Base-by-base conservation (phyloP, 1,140 invertebrate species). In the Manduca sexta region DNA sequence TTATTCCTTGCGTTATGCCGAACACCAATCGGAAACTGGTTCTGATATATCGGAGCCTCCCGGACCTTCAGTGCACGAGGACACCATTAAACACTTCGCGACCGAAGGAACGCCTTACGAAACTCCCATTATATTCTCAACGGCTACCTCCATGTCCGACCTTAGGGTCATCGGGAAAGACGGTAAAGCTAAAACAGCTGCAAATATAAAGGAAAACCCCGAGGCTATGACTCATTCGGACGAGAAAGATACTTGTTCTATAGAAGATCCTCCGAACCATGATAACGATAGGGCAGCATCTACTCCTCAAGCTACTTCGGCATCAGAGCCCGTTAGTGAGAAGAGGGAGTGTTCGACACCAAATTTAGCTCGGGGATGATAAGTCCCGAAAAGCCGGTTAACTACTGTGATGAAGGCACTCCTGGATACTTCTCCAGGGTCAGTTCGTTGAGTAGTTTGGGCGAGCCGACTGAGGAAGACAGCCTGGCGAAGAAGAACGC, bases 71-170 rank as follows among this genome's bases (percentile, higher is more conserved):
- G 83, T 87, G 18, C 88, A 90, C 49, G 93, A 94, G 52, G 96
- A 97, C 74, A 93, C 94, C 0, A 89, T 97, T 1, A 96, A 94
- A 69, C 97, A 95, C 47, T 98, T 97, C 71, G 97, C 92, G 66
- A 97, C 95, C 0, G 97, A 98, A 86, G 96, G 94, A 8, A 98
- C 95, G 0, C 95, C 95, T 0, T 91, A 94, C 59, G 94, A 94
- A 53, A 95, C 94, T 2, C 95, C 95, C 0, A 88, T 93, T 29
- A 94, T 93, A 70, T 95, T 94, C 57, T 97, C 95, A 0, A 95
- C 93, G 37, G 93, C 96, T 0, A 94, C 95, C 0, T 98, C 96
- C 1, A 91, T 96, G 66, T 95, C 92, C 0, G 96, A 98, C 86
- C 82, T 97, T 8, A 88, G 92, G 52, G 87, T 91, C 10, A 84